Conservation (phyloP, 2,888 invertebrate genomes). For the Microplitis deprimator region DNA sequence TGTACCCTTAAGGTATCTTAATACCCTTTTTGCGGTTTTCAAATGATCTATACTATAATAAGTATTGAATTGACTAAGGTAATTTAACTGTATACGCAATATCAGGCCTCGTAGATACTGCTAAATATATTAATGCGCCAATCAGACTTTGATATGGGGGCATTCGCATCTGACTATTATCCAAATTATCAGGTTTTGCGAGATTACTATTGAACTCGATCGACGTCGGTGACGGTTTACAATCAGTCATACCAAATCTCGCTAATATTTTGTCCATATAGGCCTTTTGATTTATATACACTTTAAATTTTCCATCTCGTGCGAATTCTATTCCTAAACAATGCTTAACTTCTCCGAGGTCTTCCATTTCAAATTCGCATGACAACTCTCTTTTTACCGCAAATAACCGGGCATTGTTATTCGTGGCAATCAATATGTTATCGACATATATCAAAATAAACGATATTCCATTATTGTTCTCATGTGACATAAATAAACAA, state of each 20-base stretch:
- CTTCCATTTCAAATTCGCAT: slow-evolving; percentile 38
- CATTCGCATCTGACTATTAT: slow-evolving; percentile 16
- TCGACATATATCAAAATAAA: slow-evolving; percentile 44
- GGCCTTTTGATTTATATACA: slow-evolving; percentile 14
- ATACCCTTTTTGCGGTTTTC: slow-evolving; percentile 37
- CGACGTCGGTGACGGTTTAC: slow-evolving; percentile 30
- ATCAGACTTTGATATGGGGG: slow-evolving; percentile 47
- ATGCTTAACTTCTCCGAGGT: slow-evolving; percentile 27
- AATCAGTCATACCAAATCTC: slow-evolving; percentile 32
- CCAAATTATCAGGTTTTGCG: slow-evolving; percentile 18
- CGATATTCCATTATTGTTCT: slow-evolving; percentile 3
- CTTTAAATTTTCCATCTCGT: slow-evolving; percentile 23
- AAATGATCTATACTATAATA: slow-evolving; percentile 24
- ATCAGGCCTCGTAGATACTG: slow-evolving; percentile 43
- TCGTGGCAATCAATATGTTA: neutral
- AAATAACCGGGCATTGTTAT: slow-evolving; percentile 20
- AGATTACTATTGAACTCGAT: slow-evolving; percentile 35
- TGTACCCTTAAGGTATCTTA: slow-evolving; percentile 41
- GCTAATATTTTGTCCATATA: slow-evolving; percentile 30
- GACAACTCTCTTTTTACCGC: slow-evolving; percentile 26
- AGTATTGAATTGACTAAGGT: slow-evolving; percentile 39
- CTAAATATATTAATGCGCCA: slow-evolving; percentile 39
- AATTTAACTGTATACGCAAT: slow-evolving; percentile 40
- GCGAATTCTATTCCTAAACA: slow-evolving; percentile 13
- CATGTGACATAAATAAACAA: slow-evolving; percentile 36